phyloP scores from a whole-genome alignment of 2,113 vertebrate species.

The Cyphomyrus discorhynchus region DNA sequence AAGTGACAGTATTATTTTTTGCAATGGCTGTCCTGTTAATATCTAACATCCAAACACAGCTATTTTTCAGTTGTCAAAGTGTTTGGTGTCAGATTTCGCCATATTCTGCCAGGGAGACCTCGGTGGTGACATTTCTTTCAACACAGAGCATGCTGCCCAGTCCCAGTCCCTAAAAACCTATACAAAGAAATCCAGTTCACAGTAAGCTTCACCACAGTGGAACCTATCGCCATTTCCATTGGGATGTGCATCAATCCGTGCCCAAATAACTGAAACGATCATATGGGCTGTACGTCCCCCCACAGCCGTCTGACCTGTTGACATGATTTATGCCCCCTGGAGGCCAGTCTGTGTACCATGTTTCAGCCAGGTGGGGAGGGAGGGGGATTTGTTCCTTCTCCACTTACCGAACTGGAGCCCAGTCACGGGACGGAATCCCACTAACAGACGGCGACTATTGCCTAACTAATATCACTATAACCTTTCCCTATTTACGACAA shows the following conservation, averaged over 20 bases:
- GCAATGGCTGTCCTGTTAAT: background rate
- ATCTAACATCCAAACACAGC: conserved; percentile 2
- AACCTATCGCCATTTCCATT: conserved; percentile 22
- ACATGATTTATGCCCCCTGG: conserved; percentile 38
- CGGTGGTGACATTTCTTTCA: background rate
- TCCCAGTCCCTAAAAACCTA: conserved; percentile 12
- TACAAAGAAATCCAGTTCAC: conserved; percentile 33
- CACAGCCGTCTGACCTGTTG: conserved; percentile 21
- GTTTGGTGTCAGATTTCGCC: conserved; percentile 11
- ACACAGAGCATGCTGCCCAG: background rate
- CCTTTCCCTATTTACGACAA: conserved; percentile 39
- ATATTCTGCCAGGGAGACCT: conserved; percentile 5
- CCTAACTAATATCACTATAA: conserved; percentile 29
- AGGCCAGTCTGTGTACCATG: conserved; percentile 21
- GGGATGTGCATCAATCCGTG: conserved; percentile 9
- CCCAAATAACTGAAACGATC: conserved; percentile 16
- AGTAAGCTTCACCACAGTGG: background rate
- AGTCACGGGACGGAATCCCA: conserved; percentile 20
- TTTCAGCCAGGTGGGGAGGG: conserved; percentile 25
- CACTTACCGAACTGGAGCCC: conserved; percentile 30
- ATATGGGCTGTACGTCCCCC: conserved; percentile 11
- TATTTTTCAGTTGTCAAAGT: background rate
- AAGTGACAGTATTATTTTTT: background rate
- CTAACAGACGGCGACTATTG: background rate
- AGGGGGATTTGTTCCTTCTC: conserved; percentile 26